Conservation (phyloP, 2,797 vertebrate species). For the Staurois parvus region DNA sequence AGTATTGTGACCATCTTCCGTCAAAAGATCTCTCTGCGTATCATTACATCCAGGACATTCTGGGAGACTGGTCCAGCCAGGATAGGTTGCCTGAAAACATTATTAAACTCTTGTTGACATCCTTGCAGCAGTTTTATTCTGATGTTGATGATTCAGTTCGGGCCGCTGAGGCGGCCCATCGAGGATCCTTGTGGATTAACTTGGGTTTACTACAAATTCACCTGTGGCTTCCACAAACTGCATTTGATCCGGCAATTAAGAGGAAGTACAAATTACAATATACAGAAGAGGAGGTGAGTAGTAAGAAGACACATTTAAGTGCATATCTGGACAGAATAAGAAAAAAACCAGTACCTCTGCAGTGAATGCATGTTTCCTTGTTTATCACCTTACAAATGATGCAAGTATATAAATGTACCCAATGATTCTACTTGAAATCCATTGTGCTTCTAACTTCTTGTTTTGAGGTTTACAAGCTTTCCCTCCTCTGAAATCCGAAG, state of each 20-base stretch:
- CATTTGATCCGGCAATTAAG: conserved; percentile 94
- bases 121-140: conserved; percentile 85
- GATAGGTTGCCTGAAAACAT: conserved; percentile 85
- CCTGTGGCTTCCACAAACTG: conserved; percentile 91
- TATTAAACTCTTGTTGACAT: conserved; percentile 80
- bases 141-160: conserved; percentile 68
- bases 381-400: too few relatives aligned
- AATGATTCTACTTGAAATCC: too few relatives aligned
- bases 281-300: conserved; percentile 88
- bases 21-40: conserved; percentile 75
- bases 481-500: too few relatives aligned
- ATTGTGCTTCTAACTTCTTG: too few relatives aligned
- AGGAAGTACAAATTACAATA: conserved; percentile 93
- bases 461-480: too few relatives aligned
- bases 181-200: conserved; percentile 92
- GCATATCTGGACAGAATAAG: too few relatives aligned
- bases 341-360: too few relatives aligned
- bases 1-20: conserved; percentile 82
- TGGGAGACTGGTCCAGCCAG: conserved; percentile 79
- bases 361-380: too few relatives aligned
- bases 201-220: conserved; percentile 93
- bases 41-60: conserved; percentile 82
- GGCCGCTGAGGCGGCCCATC: conserved; percentile 74
- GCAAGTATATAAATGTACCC: too few relatives aligned
- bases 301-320: conserved; percentile 10